Evolutionary conservation across 2,113 vertebrate species (phyloP).

Genomic region (Rattus norvegicus): DNA sequence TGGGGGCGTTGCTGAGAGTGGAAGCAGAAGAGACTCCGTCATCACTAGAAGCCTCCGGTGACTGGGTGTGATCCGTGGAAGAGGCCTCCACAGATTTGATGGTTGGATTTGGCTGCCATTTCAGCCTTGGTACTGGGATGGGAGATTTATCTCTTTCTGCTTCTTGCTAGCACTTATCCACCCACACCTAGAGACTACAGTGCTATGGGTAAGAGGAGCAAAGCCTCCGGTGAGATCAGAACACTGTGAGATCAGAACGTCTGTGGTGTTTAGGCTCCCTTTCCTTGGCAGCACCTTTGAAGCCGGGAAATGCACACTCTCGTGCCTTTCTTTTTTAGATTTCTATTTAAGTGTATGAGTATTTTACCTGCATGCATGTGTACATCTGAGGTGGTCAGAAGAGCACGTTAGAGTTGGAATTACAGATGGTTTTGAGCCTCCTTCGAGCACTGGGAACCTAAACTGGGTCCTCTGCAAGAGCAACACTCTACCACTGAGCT

Average conservation of each 20-base stretch:
- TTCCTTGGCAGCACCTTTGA: background rate
- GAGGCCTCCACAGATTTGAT: background rate
- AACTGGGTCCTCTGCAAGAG: background rate
- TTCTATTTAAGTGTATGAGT: background rate
- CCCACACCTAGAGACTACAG: background rate
- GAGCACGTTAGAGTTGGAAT: background rate
- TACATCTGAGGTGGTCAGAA: background rate
- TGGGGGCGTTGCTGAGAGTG: background rate
- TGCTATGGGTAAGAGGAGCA: background rate
- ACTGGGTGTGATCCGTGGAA: background rate
- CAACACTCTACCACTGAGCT: background rate
- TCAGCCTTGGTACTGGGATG: background rate
- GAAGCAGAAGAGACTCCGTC: background rate
- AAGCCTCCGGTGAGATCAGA: background rate
- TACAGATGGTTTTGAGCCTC: background rate
- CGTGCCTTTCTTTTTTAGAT: background rate
- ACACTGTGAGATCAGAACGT: background rate
- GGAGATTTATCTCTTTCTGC: background rate
- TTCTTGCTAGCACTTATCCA: background rate
- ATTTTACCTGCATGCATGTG: background rate
- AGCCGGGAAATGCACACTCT: background rate
- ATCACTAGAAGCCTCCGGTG: background rate
- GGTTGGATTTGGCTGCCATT: background rate
- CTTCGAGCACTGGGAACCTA: background rate
- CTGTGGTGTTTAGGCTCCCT: background rate